A percentile compares a stretch with the other conserved stretches of the same genome.
Evolutionary conservation across 1,140 invertebrate species (phyloP).

Genomic region (Polypedilum pembai): DNA sequence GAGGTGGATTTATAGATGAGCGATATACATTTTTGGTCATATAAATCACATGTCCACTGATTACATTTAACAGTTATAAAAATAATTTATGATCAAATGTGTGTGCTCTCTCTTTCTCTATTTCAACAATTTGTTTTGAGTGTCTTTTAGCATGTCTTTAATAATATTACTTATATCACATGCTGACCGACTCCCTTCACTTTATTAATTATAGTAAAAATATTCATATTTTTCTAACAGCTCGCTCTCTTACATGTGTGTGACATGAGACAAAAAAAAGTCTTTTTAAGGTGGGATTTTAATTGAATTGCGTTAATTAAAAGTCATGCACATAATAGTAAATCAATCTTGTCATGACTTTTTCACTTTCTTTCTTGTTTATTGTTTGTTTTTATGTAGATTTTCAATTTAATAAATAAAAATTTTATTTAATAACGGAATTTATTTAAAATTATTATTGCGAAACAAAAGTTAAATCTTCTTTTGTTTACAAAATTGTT

Average conservation of each 20-base stretch:
- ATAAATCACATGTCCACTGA: slow-evolving; percentile 12
- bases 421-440: too few relatives aligned
- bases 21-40: neutral
- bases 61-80: slow-evolving; percentile 8
- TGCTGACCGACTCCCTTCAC: neutral
- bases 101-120: neutral
- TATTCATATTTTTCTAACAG: neutral
- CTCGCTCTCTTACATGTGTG: neutral
- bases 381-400: too few relatives aligned
- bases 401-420: too few relatives aligned
- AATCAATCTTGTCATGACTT: slow-evolving; percentile 13
- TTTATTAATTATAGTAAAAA: neutral
- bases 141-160: slow-evolving; percentile 12
- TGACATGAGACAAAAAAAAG: too few relatives aligned
- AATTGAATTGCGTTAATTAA: slow-evolving; percentile 14
- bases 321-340: slow-evolving; percentile 7
- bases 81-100: neutral
- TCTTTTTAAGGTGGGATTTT: neutral
- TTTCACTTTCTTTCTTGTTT: neutral
- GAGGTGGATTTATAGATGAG: slow-evolving; percentile 16
- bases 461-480: too few relatives aligned
- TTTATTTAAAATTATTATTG: too few relatives aligned
- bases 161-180: neutral
- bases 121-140: slow-evolving; percentile 12
- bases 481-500: too few relatives aligned